These are phyloP conservation scores for Cisticola juncidis DNA, from an alignment of 2,113 vertebrate genomes.

Conservation along the genomic window DNA sequence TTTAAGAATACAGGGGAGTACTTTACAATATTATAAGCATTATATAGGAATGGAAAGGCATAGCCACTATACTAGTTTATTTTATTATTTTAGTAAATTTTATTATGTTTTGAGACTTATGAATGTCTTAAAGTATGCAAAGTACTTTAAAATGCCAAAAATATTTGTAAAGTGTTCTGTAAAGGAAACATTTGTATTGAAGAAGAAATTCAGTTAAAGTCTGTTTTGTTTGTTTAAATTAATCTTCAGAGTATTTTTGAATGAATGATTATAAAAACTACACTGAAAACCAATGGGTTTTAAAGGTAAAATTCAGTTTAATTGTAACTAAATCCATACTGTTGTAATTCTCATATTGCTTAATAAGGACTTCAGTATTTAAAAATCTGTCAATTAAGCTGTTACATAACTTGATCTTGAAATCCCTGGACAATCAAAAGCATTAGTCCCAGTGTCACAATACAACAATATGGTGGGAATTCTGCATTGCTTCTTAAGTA, in stretches of 20 bases:
- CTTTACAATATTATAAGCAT: neutral
- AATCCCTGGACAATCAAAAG: neutral
- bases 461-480: neutral
- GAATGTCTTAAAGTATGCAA: neutral
- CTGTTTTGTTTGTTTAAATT: neutral
- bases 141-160: neutral
- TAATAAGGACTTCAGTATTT: neutral
- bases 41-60: neutral
- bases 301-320: neutral
- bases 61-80: neutral
- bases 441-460: neutral
- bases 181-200: neutral
- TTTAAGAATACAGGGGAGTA: neutral
- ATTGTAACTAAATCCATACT: neutral
- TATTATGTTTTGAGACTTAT: neutral
- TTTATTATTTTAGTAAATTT: neutral
- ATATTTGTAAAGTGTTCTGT: neutral
- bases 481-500: neutral
- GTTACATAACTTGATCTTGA: neutral
- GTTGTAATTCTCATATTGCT: neutral
- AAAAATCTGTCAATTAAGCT: neutral
- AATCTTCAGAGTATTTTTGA: neutral
- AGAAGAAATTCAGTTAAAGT: neutral
- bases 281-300: neutral
- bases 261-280: neutral